These are phyloP conservation scores for Drosophila miranda DNA, from an alignment of 1,140 invertebrate species.

Conservation along the genomic window DNA sequence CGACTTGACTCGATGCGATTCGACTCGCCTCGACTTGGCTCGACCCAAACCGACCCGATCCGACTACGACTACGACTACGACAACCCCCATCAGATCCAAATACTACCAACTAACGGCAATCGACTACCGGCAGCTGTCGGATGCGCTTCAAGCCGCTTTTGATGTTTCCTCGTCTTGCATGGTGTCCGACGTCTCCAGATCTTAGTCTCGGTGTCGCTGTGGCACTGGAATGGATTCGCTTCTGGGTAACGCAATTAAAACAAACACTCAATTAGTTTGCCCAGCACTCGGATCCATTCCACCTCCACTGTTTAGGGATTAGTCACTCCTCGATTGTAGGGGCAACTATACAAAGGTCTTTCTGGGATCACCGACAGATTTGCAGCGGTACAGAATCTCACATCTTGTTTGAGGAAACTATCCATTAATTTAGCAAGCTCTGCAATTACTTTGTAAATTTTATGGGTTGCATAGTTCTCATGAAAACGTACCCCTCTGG, in stretches of 20 bases:
- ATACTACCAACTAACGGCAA: conserved; percentile 1
- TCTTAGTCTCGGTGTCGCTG: neutral
- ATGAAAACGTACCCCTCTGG: too few species aligned
- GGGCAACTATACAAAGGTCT: too few species aligned
- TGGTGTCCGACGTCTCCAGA: conserved; percentile 22
- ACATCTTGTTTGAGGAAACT: too few species aligned
- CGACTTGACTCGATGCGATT: conserved; percentile 4
- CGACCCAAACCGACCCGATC: neutral
- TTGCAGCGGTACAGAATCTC: too few species aligned
- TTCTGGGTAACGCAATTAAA: conserved; percentile 23
- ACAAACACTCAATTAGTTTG: conserved; percentile 1
- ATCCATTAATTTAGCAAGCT: too few species aligned
- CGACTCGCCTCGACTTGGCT: neutral
- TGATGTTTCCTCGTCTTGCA: conserved; percentile 56
- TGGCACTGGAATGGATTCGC: neutral
- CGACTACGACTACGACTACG: conserved; percentile 8
- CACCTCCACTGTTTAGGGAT: neutral
- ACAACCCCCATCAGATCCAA: conserved; percentile 4
- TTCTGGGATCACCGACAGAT: too few species aligned
- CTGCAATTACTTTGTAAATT: too few species aligned
- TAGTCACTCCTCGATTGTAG: neutral
- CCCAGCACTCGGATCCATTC: conserved; percentile 5
- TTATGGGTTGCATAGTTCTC: too few species aligned
- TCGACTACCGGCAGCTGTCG: conserved; percentile 73
- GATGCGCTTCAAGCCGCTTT: conserved; percentile 37